phyloP scores from a whole-genome alignment of 1,140 invertebrate genomes.

The Zaprionus gabonicus region DNA sequence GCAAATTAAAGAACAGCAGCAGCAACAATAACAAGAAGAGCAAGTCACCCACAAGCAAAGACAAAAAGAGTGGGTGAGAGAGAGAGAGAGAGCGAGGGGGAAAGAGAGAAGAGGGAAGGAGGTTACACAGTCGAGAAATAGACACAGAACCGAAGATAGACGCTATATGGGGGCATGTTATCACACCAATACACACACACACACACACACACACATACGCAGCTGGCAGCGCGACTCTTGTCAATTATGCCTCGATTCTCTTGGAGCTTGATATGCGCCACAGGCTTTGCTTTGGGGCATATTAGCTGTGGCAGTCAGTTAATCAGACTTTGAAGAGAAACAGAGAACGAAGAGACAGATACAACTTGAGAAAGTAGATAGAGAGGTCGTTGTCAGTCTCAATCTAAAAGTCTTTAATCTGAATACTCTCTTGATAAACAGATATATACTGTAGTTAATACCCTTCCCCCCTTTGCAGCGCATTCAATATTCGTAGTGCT shows the following conservation, averaged over 20 bases:
- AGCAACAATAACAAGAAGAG: constrained; percentile 30
- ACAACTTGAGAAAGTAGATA: no score
- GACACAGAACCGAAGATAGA: not conserved
- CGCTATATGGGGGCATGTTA: constrained; percentile 49
- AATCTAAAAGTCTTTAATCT: no score
- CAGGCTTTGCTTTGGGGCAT: not conserved
- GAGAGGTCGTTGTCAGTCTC: no score
- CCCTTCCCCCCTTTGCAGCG: not conserved
- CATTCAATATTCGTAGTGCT: not conserved
- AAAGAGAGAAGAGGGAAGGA: not conserved
- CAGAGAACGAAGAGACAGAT: no score
- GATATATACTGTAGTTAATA: no score
- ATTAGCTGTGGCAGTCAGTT: not conserved
- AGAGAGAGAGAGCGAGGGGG: not conserved
- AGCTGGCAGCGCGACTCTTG: constrained; percentile 38
- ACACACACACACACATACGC: constrained; percentile 8
- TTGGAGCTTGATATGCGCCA: constrained; percentile 7
- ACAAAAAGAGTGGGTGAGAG: not conserved
- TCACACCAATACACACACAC: constrained; percentile 42
- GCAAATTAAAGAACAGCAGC: constrained; percentile 72
- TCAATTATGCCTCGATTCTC: constrained; percentile 48
- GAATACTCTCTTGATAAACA: no score
- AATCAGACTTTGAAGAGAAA: not conserved
- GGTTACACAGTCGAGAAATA: not conserved
- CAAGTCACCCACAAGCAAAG: constrained; percentile 41